These are phyloP conservation scores for Pygocentrus nattereri DNA, from an alignment of 2,797 vertebrate species.

Conservation along the genomic window DNA sequence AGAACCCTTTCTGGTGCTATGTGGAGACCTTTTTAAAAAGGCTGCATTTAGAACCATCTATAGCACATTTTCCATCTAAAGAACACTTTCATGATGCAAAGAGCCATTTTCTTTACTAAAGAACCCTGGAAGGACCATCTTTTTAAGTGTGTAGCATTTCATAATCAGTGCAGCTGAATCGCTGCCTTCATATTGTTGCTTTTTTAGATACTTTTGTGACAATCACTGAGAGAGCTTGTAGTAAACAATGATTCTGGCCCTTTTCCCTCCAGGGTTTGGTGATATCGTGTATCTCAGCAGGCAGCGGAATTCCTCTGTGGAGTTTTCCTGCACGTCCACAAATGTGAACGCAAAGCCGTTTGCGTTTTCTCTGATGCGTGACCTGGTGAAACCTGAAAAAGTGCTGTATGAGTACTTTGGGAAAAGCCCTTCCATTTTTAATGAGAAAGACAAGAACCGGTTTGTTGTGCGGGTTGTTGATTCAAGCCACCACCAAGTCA, in stretches of 20 bases:
- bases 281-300: slow-evolving; percentile 64
- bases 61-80: too few relatives aligned
- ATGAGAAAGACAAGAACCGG: background rate
- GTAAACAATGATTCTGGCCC: background rate
- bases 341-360: background rate
- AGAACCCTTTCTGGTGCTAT: too few relatives aligned
- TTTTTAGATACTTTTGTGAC: background rate
- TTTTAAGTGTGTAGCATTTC: too few relatives aligned
- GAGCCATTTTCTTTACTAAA: too few relatives aligned
- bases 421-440: rapidly evolving
- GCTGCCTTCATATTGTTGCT: too few relatives aligned
- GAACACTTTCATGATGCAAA: too few relatives aligned
- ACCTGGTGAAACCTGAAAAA: slow-evolving; percentile 7
- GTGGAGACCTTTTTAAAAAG: too few relatives aligned
- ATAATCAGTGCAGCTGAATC: too few relatives aligned
- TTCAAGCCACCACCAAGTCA: slow-evolving; percentile 41
- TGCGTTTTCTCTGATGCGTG: slow-evolving; percentile 70
- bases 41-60: too few relatives aligned
- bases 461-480: slow-evolving; percentile 54
- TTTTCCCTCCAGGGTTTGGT: background rate
- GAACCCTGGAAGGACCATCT: too few relatives aligned
- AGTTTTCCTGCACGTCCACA: slow-evolving; percentile 61
- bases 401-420: slow-evolving; percentile 62
- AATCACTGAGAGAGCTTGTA: background rate
- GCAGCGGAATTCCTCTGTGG: slow-evolving; percentile 62